Evolutionary conservation across 2,797 vertebrate genomes (phyloP).

Genomic region (Pitangus sulphuratus): DNA sequence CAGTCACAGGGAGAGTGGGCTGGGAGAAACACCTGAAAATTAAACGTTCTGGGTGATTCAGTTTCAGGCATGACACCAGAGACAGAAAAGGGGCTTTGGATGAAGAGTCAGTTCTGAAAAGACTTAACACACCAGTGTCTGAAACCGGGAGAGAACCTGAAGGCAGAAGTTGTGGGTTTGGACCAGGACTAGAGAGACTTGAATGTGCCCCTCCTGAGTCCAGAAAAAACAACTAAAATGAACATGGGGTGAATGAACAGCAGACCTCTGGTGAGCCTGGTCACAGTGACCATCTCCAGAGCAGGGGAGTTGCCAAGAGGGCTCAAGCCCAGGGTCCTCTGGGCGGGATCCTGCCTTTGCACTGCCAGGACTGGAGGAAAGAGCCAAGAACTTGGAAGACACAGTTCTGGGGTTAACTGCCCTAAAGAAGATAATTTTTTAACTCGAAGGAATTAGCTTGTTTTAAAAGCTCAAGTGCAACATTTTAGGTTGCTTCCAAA

Average conservation of each 20-base stretch:
- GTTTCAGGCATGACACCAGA: not conserved
- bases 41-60: not conserved
- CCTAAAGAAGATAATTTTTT: not conserved
- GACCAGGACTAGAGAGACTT: not conserved
- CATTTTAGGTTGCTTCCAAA: not conserved
- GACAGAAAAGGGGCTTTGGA: not conserved
- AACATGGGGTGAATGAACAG: not conserved
- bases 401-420: not conserved
- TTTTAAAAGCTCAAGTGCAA: not conserved
- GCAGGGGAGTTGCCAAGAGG: not conserved
- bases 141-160: not conserved
- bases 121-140: not conserved
- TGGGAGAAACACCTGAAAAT: not conserved
- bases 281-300: not conserved
- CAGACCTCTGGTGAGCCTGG: not conserved
- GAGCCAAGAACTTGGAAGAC: not conserved
- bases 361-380: not conserved
- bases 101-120: not conserved
- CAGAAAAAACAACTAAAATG: not conserved
- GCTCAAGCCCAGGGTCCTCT: not conserved
- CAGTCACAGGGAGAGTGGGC: not conserved
- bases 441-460: not conserved
- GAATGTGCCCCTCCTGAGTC: not conserved
- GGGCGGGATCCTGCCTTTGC: not conserved
- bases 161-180: not conserved